Evolutionary conservation across 2,797 vertebrate species (phyloP).

Genomic region (Benthosema pterotum): DNA sequence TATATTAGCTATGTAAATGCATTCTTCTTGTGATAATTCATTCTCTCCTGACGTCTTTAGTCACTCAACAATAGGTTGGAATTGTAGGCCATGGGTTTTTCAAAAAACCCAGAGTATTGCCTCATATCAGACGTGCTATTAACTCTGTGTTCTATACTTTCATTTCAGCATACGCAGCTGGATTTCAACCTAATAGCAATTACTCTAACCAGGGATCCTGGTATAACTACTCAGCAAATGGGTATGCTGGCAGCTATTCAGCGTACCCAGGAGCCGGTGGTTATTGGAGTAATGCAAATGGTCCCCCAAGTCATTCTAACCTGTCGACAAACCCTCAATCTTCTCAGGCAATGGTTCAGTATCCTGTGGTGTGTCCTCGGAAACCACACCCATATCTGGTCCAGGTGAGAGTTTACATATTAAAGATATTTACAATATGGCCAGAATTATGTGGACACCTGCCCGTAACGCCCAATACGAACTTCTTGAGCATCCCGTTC

Average conservation of each 20-base stretch:
- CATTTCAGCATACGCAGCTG: constrained; percentile 83
- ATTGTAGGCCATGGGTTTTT: constrained; percentile 52
- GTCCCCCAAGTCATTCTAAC: constrained; percentile 81
- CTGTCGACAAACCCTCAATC: constrained; percentile 83
- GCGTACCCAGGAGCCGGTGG: constrained; percentile 79
- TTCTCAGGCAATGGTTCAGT: constrained; percentile 86
- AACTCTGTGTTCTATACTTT: constrained; percentile 79
- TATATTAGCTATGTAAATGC: constrained; percentile 33
- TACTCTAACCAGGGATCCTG: constrained; percentile 83
- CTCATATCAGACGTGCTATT: constrained; percentile 58
- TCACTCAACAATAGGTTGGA: constrained; percentile 54
- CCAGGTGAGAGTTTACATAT: constrained; percentile 64
- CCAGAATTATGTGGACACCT: background rate
- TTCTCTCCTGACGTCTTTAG: constrained; percentile 45
- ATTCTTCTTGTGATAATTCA: constrained; percentile 48
- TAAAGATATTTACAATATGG: background rate
- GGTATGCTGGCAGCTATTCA: constrained; percentile 80
- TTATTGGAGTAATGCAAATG: constrained; percentile 83
- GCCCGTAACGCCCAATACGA: background rate
- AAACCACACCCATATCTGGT: constrained; percentile 75
- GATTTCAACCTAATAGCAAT: constrained; percentile 81
- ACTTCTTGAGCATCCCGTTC: no score
- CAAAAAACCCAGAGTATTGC: constrained; percentile 51
- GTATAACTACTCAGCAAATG: constrained; percentile 84
- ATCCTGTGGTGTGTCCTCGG: constrained; percentile 83